Evolutionary conservation across 2,888 invertebrate genomes (phyloP).

Genomic region (Coenonympha arcania): DNA sequence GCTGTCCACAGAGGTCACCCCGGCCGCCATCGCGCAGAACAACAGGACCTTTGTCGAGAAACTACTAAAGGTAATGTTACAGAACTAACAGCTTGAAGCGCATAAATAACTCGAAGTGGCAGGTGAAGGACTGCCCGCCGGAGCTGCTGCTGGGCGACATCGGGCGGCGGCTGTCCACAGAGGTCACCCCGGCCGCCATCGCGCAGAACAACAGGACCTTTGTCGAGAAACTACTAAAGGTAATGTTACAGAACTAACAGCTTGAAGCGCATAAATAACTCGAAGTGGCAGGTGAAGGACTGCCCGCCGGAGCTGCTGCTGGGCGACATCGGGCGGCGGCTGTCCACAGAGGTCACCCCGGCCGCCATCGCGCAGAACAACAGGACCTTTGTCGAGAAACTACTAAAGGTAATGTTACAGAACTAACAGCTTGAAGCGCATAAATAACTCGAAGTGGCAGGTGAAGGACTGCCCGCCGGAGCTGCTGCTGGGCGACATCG

Average conservation of each 20-base stretch:
- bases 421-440: constrained; percentile 75
- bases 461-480: constrained; percentile 76
- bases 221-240: constrained; percentile 97
- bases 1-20: constrained; percentile 80
- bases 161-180: constrained; percentile 74
- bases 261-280: constrained; percentile 75
- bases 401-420: constrained; percentile 85
- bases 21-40: constrained; percentile 94
- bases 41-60: constrained; percentile 99
- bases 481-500: constrained; percentile 61
- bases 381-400: constrained; percentile 97
- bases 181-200: constrained; percentile 88
- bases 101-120: constrained; percentile 77
- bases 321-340: constrained; percentile 67
- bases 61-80: constrained; percentile 84
- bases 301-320: constrained; percentile 70
- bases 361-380: constrained; percentile 96
- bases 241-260: constrained; percentile 73
- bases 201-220: constrained; percentile 98
- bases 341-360: constrained; percentile 82
- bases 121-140: constrained; percentile 76
- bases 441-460: constrained; percentile 77
- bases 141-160: constrained; percentile 66
- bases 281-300: constrained; percentile 77
- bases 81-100: constrained; percentile 76